phyloP scores from a whole-genome alignment of 1,140 invertebrate species.

The Cydia pomonella region DNA sequence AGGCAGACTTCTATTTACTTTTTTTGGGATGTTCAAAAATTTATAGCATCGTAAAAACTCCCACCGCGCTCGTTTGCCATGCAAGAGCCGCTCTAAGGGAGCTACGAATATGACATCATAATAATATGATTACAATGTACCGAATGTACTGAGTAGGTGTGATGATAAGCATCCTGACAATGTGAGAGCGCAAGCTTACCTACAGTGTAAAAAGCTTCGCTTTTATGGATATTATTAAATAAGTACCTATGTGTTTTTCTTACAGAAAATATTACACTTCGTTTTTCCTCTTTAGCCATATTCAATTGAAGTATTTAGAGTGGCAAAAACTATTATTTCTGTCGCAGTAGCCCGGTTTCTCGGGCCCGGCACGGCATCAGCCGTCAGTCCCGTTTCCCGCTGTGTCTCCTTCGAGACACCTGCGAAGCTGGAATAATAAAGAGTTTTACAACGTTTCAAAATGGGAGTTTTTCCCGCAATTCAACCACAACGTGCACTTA shows the following conservation, averaged over 20 bases:
- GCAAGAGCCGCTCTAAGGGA: constrained; percentile 50
- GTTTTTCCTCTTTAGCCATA: constrained; percentile 1
- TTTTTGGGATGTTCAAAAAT: constrained; percentile 75
- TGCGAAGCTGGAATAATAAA: constrained; percentile 78
- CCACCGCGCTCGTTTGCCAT: constrained; percentile 54
- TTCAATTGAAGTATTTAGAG: constrained; percentile 10
- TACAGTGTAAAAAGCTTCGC: background rate
- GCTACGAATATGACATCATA: constrained; percentile 64
- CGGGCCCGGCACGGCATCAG: constrained; percentile 38
- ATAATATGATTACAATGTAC: constrained; percentile 55
- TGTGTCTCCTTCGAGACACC: constrained; percentile 68
- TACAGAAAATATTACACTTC: background rate
- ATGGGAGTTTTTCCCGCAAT: constrained; percentile 78
- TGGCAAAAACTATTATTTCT: constrained; percentile 47
- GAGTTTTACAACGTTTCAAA: constrained; percentile 78
- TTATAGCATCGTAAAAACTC: constrained; percentile 71
- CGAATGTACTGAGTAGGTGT: constrained; percentile 30
- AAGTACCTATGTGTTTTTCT: background rate
- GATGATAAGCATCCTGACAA: constrained; percentile 33
- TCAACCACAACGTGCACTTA: constrained; percentile 78
- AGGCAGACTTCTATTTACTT: constrained; percentile 48
- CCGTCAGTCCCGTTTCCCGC: constrained; percentile 52
- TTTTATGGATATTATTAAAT: background rate
- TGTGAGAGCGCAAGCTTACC: background rate
- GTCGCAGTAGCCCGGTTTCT: constrained; percentile 40